Evolutionary conservation across 2,888 invertebrate genomes (phyloP).

Genomic region (Yponomeuta sedellus): DNA sequence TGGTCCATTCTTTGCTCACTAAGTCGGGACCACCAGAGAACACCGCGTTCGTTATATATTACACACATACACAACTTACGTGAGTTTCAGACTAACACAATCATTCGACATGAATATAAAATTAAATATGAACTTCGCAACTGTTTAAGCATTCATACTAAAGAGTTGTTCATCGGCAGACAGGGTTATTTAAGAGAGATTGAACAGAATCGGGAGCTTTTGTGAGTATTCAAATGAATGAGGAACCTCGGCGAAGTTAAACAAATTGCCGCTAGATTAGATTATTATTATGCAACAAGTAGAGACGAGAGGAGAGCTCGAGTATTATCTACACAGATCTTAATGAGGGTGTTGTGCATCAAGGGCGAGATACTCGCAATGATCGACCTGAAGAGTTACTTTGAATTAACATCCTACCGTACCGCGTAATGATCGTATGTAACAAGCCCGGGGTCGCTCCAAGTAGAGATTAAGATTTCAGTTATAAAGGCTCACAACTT

Average conservation of each 20-base stretch:
- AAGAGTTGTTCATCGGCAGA: background rate
- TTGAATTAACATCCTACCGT: conserved; percentile 41
- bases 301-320: conserved; percentile 34
- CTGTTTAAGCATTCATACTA: conserved; percentile 11
- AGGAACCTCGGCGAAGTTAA: conserved; percentile 28
- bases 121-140: conserved; percentile 7
- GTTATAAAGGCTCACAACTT: background rate
- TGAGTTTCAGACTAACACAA: conserved; percentile 10
- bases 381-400: conserved; percentile 35
- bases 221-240: conserved; percentile 20
- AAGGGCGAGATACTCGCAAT: conserved; percentile 42
- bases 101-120: conserved; percentile 6
- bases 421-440: conserved; percentile 24
- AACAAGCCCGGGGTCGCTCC: conserved; percentile 22
- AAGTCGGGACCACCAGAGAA: conserved; percentile 43
- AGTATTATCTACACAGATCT: conserved; percentile 29
- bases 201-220: conserved; percentile 12
- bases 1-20: conserved; percentile 43
- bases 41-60: conserved; percentile 24
- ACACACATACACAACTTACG: conserved; percentile 13
- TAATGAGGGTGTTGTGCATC: conserved; percentile 44
- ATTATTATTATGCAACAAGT: conserved; percentile 50
- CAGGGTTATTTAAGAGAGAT: conserved; percentile 11
- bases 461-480: conserved; percentile 3
- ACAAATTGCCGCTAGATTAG: conserved; percentile 39